Percentiles rank a stretch among this genome's conserved stretches.
phyloP scores from a whole-genome alignment of 1,140 invertebrate genomes.

The Maconellicoccus hirsutus region DNA sequence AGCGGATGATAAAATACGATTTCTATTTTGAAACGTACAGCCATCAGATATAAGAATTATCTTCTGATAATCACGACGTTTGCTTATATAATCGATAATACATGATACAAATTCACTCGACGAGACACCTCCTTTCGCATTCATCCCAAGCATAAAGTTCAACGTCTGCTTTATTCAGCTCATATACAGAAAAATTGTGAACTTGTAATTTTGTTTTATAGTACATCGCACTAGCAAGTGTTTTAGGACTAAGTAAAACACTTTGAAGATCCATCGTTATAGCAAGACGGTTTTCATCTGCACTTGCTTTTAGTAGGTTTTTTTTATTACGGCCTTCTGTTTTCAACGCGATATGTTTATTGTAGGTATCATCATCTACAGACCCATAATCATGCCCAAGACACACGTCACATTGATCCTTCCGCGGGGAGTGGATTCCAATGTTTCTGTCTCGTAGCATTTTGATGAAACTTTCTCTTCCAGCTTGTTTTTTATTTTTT shows the following conservation, averaged over 20 bases:
- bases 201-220: too few species aligned
- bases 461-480: neutral
- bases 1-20: slow-evolving; percentile 21
- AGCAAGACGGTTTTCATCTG: neutral
- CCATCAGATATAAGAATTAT: slow-evolving; percentile 26
- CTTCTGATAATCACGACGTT: slow-evolving; percentile 19
- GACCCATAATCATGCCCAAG: neutral
- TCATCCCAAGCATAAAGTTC: slow-evolving; percentile 33
- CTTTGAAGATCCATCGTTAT: slow-evolving; percentile 8
- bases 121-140: slow-evolving; percentile 31
- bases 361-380: neutral
- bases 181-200: slow-evolving; percentile 31
- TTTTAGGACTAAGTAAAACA: neutral
- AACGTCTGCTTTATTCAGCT: slow-evolving; percentile 30
- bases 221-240: neutral
- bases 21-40: slow-evolving; percentile 24
- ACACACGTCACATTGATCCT: slow-evolving; percentile 6
- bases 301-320: neutral
- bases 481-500: neutral
- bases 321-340: neutral
- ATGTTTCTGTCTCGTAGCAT: neutral
- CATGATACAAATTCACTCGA: slow-evolving; percentile 30
- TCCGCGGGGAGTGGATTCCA: neutral
- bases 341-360: neutral
- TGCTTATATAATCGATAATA: slow-evolving; percentile 26